Percentiles rank a stretch among this genome's conserved stretches.
Evolutionary conservation across 2,113 vertebrate genomes (phyloP).

Genomic region (Orientallactaga bullata): DNA sequence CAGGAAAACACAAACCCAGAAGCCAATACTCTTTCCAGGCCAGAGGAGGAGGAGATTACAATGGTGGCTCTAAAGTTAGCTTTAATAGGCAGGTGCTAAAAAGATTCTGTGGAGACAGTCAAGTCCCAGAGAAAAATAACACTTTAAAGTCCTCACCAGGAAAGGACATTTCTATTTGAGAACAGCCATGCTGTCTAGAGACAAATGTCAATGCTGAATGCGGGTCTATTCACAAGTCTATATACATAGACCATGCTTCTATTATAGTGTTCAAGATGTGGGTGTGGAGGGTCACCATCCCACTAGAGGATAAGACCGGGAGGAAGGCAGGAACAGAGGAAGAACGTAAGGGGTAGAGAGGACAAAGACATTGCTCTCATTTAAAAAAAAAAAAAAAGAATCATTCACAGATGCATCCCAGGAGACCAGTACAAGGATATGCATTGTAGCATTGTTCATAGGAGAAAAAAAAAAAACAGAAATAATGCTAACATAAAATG

Average conservation of each 20-base stretch:
- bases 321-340: constrained; percentile 18
- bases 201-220: constrained; percentile 76
- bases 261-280: constrained; percentile 74
- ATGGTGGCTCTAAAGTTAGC: constrained; percentile 75
- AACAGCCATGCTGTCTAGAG: constrained; percentile 57
- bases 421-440: constrained; percentile 41
- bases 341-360: constrained; percentile 21
- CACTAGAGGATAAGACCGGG: constrained; percentile 35
- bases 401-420: constrained; percentile 28
- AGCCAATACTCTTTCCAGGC: constrained; percentile 29
- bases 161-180: constrained; percentile 52
- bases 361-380: constrained; percentile 67
- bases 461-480: constrained; percentile 58
- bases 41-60: constrained; percentile 58
- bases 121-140: constrained; percentile 58
- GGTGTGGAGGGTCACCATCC: constrained; percentile 17
- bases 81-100: constrained; percentile 80
- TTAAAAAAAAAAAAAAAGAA: constrained; percentile 63
- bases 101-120: constrained; percentile 65
- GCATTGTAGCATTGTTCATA: constrained; percentile 49
- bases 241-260: constrained; percentile 48
- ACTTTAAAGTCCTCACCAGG: neutral
- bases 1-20: constrained; percentile 34
- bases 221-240: constrained; percentile 64
- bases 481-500: neutral